Conservation (phyloP, 2,888 invertebrate species). For the Zaprionus lineosus region DNA sequence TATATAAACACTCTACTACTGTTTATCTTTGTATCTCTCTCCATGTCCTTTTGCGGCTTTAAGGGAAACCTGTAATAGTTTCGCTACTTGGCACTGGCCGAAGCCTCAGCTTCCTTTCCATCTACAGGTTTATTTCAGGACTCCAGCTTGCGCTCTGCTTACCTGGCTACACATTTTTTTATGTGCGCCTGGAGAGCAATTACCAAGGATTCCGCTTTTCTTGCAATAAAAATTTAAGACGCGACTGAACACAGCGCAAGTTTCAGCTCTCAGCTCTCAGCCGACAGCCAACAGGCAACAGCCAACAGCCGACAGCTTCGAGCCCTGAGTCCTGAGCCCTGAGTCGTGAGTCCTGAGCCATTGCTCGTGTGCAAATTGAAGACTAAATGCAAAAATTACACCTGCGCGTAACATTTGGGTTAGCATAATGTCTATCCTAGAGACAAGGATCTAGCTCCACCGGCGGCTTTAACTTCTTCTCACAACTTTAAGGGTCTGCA, state of each 20-base stretch:
- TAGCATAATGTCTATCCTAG: conserved; percentile 24
- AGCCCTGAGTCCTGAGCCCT: too few relatives aligned
- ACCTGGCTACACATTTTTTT: conserved; percentile 74
- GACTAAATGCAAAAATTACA: conserved; percentile 72
- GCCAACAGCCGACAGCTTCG: too few relatives aligned
- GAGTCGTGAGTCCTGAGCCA: conserved; percentile 8
- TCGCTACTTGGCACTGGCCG: conserved; percentile 14
- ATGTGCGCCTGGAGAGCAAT: conserved; percentile 71
- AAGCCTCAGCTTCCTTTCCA: conserved; percentile 5
- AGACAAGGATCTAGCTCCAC: not conserved
- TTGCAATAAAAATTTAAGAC: conserved; percentile 75
- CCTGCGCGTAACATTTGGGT: conserved; percentile 56
- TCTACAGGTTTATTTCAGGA: not conserved
- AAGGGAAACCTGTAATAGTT: conserved; percentile 58
- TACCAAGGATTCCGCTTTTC: conserved; percentile 68
- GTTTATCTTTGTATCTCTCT: conserved; percentile 24
- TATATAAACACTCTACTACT: conserved; percentile 26
- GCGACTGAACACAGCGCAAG: conserved; percentile 29
- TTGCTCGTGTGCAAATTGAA: conserved; percentile 54
- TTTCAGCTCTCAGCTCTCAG: too few relatives aligned
- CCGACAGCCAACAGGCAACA: conserved; percentile 7
- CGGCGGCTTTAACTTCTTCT: not conserved
- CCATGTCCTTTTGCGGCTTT: conserved; percentile 23
- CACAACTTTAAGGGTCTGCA: not conserved
- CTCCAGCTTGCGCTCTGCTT: conserved; percentile 53